phyloP scores from a whole-genome alignment of 2,888 invertebrate species.

The Calameuta idolon region DNA sequence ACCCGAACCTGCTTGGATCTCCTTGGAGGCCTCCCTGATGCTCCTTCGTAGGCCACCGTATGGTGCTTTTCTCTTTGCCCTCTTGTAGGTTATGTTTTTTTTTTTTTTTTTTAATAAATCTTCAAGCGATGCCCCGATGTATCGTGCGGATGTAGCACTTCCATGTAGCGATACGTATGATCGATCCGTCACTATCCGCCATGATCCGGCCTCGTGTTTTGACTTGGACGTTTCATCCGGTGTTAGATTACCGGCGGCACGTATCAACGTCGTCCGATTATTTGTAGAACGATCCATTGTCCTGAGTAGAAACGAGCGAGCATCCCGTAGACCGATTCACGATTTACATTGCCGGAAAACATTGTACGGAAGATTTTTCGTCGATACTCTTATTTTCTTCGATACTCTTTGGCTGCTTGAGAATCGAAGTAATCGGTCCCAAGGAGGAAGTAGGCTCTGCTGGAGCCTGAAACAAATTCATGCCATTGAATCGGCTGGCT shows the following conservation, averaged over 20 bases:
- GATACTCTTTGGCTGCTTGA: neutral
- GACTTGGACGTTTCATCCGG: slow-evolving; percentile 59
- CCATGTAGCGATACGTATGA: no score
- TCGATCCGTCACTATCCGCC: no score
- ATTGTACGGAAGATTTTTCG: slow-evolving; percentile 15
- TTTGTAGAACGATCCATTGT: slow-evolving; percentile 62
- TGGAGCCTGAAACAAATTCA: slow-evolving; percentile 50
- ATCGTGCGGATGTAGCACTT: neutral
- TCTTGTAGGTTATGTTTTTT: no score
- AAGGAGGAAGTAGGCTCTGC: slow-evolving; percentile 47
- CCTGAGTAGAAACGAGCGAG: slow-evolving; percentile 19
- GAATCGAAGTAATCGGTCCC: neutral
- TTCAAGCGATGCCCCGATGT: slow-evolving; percentile 4
- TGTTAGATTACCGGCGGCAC: slow-evolving; percentile 48
- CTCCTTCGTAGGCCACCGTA: no score
- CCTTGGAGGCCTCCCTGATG: no score
- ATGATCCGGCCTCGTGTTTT: slow-evolving; percentile 43
- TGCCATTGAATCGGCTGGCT: slow-evolving; percentile 39
- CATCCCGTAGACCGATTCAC: neutral
- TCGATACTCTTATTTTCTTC: neutral
- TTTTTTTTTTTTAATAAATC: no score
- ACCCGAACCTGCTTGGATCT: no score
- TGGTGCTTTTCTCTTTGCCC: no score
- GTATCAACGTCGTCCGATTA: slow-evolving; percentile 39
- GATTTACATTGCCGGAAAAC: slow-evolving; percentile 8